These are phyloP conservation scores for Nematostella vectensis DNA, from an alignment of 92 coral and sea anemone genomes.

Conservation along the genomic window DNA sequence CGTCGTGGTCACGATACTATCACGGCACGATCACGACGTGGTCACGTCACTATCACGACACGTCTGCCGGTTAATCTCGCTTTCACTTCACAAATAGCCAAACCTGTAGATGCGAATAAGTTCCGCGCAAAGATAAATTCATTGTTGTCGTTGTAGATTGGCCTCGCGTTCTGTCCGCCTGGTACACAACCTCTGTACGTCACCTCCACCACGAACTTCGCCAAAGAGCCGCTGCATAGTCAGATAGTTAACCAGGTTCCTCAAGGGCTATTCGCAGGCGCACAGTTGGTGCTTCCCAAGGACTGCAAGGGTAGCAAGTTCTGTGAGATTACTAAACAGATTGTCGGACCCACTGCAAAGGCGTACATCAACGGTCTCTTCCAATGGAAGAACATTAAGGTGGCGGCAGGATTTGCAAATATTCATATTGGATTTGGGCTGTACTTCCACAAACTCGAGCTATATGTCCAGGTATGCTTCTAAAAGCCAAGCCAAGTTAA, in stretches of 20 bases:
- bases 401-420: constrained; percentile 64
- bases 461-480: constrained; percentile 70
- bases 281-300: constrained; percentile 73
- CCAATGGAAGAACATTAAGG: constrained; percentile 60
- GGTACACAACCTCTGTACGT: constrained; percentile 29
- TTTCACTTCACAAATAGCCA: no score
- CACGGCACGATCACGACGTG: no score
- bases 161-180: constrained; percentile 72
- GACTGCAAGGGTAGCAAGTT: constrained; percentile 88
- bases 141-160: constrained; percentile 80
- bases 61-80: no score
- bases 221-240: constrained; percentile 67
- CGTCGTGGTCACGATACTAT: no score
- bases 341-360: constrained; percentile 75
- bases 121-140: no score
- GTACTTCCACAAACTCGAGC: constrained; percentile 66
- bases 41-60: no score
- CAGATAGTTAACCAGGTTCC: constrained; percentile 16
- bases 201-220: constrained; percentile 35
- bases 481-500: background rate
- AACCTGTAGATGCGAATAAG: no score
- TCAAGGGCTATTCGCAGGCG: constrained; percentile 70
- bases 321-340: constrained; percentile 75
- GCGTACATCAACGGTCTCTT: constrained; percentile 66
- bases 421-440: constrained; percentile 69